Evolutionary conservation across 2,888 invertebrate genomes (phyloP), one percentile per base, ranked within the genome.

Genomic region (Erynnis tages): DNA sequence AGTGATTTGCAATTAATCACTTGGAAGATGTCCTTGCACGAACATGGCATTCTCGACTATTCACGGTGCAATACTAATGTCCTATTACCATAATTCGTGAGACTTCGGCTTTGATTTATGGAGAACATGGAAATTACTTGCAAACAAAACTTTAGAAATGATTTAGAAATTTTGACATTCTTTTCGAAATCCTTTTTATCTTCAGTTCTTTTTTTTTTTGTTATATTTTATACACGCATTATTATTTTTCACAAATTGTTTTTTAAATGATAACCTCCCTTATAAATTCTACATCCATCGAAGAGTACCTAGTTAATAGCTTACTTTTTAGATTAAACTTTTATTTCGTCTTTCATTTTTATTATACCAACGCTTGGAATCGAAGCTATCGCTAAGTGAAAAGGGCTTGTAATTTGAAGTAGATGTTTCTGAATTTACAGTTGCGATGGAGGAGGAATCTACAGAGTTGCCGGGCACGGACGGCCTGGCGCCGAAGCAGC

Each of bases 401-500:
- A 41, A 16, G 40, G 13, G 30, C 21, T 10, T 25, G 41, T 23
- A 29, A 46, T 53, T 40, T 32, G 30, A 27, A 47, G 69, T 77
- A 65, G 55, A 50, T 57, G 52, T 32, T 48, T 53, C 32, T 14
- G 48, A 48, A 37, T 48, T 84, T 82, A 57, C 84, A 93, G 94
- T 91, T 87, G 92, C 93, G 78, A 91, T 94, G 87, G 93, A 93
- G 84, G 88, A 88, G 78, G 94, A 94, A 82, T 88, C 82, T 87
- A 91, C 81, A 74, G 91, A 90, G 65, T 79, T 88, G 76, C 91
- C 91, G 63, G 91, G 86, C 71, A 88, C 89, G 71, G 92, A 93
- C 85, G 91, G 92, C 67, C 90, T 97, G 72, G 93, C 93, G 76
- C 92, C 94, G 65, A 96, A 96, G 82, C 96, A 97, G 87, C 94